Base-by-base conservation (phyloP, 2,113 vertebrate species). In the Oplegnathus fasciatus region DNA sequence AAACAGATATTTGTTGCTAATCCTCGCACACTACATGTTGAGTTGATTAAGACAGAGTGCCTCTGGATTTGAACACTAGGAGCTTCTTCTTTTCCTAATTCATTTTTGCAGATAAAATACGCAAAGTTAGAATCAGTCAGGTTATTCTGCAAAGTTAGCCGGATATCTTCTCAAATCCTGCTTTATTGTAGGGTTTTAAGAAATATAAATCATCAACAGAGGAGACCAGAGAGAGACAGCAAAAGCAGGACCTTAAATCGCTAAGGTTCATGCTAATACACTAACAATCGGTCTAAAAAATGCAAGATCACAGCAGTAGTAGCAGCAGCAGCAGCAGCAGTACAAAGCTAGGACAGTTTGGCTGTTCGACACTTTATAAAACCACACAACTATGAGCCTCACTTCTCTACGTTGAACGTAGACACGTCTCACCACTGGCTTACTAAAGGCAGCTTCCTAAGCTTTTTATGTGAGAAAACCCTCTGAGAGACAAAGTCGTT, bases 311-410 rank as follows among this genome's bases (percentile, higher is more conserved):
- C 72, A 81, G 80, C 71, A 91, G 84, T 34, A 82, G 78, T n/a
- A n/a, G n/a, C n/a, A n/a, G n/a, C 72, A 81, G 80, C 67, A 90
- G 88, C 90, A 91, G 79, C 86, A 90, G 64, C 62, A 75, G 71
- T 20, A 78, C 65, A 62, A 71, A 80, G 78, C 84, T 70, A 37
- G 26, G 70, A 87, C 34, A 72, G 34, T 89, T 92, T 86, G 83
- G 86, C 89, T 91, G 72, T 87, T 81, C 42, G 69, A 84, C 77
- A 61, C 50, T 42, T 30, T 65, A 70, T 37, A 81, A 86, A 30
- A 60, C 6, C n/a, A 75, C 62, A 68, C 48, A 22, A n/a, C 68
- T 61, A 75, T 14, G 1, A 42, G 67, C n/a, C 1, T 61, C 58
- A 6, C 30, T 37, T 64, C 48, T 77, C 68, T 66, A 65, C 2